Evolutionary conservation across 2,888 invertebrate species (phyloP), one percentile per base, ranked within the genome.

Genomic region (Dasypolia templi): DNA sequence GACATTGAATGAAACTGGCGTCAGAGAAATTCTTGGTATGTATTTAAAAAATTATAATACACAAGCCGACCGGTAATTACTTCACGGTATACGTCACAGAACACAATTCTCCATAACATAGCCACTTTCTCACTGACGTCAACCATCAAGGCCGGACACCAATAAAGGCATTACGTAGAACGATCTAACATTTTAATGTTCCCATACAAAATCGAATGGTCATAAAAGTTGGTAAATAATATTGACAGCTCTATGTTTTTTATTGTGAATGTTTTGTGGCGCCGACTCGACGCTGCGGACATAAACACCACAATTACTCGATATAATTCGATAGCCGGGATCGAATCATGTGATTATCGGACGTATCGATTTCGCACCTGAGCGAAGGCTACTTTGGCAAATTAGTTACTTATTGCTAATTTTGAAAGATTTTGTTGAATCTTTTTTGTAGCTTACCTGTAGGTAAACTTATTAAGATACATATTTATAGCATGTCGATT

Each of bases 221-320:
- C 84, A 79, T 88, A 86, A 88, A 88, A 87, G 77, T 84, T 78
- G 78, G 86, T 86, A 82, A 85, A 83, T 81, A 82, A 80, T 79
- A 74, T 84, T 85, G 87, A 82, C 86, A 84, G 84, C 73, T 89
- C 83, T 86, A 79, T 81, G 78, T 75, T 83, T 88, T 84, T 75
- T 81, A 77, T 79, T 84, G 79, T 81, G 83, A 82, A 75, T 76
- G 75, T 67, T 76, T 68, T 72, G 74, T 89, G 89, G 89, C 90
- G 91, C 90, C 91, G 89, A 65, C 73, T 64, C 74, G 87, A 79
- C 84, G 79, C 67, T 65, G 82, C 74, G 72, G 79, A 78, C 72
- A 86, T 85, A 85, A 85, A 85, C 77, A 79, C 79, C 77, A 85
- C 89, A 89, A 90, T 91, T 89, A 84, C 85, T 84, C 81, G 87